Percentiles rank a stretch among this genome's conserved stretches.
Evolutionary conservation across 2,888 invertebrate genomes (phyloP).

Genomic region (Eurois occulta): DNA sequence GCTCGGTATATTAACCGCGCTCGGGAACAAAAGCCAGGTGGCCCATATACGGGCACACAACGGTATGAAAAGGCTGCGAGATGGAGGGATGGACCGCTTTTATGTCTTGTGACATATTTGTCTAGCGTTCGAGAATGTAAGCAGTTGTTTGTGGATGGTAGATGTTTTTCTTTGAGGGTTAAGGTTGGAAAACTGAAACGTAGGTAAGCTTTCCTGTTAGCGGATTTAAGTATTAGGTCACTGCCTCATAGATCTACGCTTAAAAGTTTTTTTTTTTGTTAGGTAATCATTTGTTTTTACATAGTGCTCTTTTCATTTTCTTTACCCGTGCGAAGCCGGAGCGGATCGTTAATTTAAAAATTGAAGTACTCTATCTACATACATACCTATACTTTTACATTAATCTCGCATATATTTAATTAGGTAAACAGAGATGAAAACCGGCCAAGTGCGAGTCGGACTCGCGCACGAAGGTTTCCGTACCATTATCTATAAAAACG

Average conservation of each 20-base stretch:
- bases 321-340: neutral
- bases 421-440: too few relatives aligned
- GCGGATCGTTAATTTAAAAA: neutral
- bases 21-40: conserved; percentile 65
- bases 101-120: conserved; percentile 58
- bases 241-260: neutral
- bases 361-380: neutral
- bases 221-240: too few relatives aligned
- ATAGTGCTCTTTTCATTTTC: neutral
- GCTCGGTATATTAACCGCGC: conserved; percentile 56
- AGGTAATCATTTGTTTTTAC: neutral
- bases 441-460: too few relatives aligned
- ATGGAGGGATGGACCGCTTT: conserved; percentile 55
- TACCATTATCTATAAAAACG: too few relatives aligned
- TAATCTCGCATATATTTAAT: too few relatives aligned
- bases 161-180: conserved; percentile 4
- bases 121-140: conserved; percentile 43
- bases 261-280: neutral
- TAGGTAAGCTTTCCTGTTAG: too few relatives aligned
- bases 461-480: too few relatives aligned
- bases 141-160: conserved; percentile 13
- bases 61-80: conserved; percentile 61
- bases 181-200: neutral
- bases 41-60: conserved; percentile 62
- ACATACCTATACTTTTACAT: neutral